A percentile compares a stretch with the other conserved stretches of the same genome.
phyloP scores from a whole-genome alignment of 2,113 vertebrate genomes.

The Aleadryas rufinucha region DNA sequence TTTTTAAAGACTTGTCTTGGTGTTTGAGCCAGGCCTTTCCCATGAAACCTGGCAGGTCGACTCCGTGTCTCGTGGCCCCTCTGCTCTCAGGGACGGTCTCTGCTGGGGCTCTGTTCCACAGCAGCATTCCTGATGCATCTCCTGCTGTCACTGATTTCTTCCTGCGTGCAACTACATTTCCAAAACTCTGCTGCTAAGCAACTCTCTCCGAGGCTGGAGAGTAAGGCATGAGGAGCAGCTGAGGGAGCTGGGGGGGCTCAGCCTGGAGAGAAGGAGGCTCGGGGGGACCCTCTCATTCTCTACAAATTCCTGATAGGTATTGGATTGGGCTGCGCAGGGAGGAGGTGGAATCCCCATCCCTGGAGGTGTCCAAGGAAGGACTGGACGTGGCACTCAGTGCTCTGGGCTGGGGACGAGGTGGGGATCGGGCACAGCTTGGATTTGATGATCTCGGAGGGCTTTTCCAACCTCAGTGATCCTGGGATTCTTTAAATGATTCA shows the following conservation, averaged over 20 bases:
- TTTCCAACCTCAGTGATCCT: background rate
- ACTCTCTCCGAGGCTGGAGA: background rate
- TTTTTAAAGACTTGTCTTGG: background rate
- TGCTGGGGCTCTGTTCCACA: background rate
- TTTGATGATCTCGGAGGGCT: accelerated
- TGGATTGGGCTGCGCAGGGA: background rate
- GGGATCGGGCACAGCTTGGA: accelerated
- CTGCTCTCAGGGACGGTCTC: background rate
- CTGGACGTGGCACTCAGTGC: background rate
- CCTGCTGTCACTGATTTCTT: constrained; percentile 35
- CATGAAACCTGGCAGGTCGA: accelerated
- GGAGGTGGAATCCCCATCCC: background rate
- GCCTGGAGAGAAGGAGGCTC: background rate
- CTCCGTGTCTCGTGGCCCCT: accelerated
- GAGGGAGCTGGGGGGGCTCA: background rate
- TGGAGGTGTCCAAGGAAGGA: background rate
- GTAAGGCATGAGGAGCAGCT: background rate
- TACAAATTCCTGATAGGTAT: background rate
- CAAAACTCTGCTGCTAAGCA: constrained; percentile 65
- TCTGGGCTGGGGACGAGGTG: background rate
- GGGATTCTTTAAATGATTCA: background rate
- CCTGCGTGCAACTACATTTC: constrained; percentile 25
- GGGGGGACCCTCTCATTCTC: background rate
- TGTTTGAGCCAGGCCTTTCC: background rate
- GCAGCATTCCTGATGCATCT: background rate